These are phyloP conservation scores for Drosophila insularis DNA, from an alignment of 1,140 invertebrate species.

Conservation along the genomic window DNA sequence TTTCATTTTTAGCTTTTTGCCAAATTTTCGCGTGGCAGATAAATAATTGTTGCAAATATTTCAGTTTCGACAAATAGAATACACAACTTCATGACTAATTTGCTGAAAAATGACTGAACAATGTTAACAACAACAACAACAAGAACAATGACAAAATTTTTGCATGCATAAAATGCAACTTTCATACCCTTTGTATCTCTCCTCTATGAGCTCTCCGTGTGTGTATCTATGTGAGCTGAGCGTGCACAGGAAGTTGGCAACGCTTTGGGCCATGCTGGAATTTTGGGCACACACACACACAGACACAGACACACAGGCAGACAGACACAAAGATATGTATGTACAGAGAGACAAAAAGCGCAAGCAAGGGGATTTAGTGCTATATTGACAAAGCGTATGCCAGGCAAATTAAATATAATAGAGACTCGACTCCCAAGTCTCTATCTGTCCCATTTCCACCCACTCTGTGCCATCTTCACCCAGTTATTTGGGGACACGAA, in stretches of 20 bases:
- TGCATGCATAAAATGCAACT: constrained; percentile 59
- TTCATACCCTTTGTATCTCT: constrained; percentile 33
- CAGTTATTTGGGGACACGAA: constrained; percentile 6
- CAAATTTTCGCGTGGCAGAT: constrained; percentile 26
- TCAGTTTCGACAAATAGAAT: constrained; percentile 63
- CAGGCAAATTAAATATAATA: constrained; percentile 76
- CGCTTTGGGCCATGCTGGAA: constrained; percentile 65
- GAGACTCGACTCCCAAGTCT: constrained; percentile 44
- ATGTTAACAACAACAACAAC: constrained; percentile 50
- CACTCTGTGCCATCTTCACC: constrained; percentile 25
- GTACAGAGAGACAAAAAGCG: not conserved
- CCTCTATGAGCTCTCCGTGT: constrained; percentile 7
- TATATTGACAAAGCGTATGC: constrained; percentile 77
- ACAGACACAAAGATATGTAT: not conserved
- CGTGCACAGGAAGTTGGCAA: constrained; percentile 66
- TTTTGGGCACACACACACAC: constrained; percentile 42
- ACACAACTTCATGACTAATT: constrained; percentile 72
- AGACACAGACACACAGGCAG: constrained; percentile 11
- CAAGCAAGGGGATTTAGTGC: constrained; percentile 33
- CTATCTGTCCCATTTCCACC: not conserved
- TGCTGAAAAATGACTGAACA: constrained; percentile 70
- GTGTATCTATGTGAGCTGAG: constrained; percentile 27
- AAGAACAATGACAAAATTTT: constrained; percentile 35
- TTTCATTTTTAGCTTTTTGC: constrained; percentile 39
- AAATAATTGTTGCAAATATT: constrained; percentile 44